These are phyloP conservation scores for Podarcis cretensis DNA, from an alignment of 2,113 vertebrate genomes.

Conservation along the genomic window DNA sequence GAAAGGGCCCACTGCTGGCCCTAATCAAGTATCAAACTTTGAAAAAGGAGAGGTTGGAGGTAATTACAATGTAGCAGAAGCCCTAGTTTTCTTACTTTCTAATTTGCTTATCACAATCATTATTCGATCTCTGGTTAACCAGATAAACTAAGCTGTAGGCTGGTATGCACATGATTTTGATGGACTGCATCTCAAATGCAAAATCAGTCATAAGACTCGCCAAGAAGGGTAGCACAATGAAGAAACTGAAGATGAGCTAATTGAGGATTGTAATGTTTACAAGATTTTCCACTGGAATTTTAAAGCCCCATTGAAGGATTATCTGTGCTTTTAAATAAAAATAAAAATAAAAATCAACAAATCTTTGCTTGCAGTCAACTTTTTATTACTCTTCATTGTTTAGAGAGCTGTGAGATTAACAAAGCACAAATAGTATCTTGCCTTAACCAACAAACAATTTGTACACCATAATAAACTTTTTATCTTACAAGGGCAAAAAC, in stretches of 20 bases:
- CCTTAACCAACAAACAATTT: background rate
- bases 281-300: slow-evolving; percentile 9
- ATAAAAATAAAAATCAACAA: fast-evolving
- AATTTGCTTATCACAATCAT: no score
- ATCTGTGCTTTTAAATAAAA: background rate
- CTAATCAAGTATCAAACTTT: background rate
- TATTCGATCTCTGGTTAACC: no score
- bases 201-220: background rate
- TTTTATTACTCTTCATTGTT: background rate
- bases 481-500: background rate
- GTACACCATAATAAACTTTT: background rate
- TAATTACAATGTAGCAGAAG: background rate
- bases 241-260: background rate
- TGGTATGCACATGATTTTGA: background rate
- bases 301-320: background rate
- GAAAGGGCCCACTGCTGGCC: background rate
- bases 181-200: background rate
- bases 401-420: background rate
- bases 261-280: background rate
- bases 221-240: background rate
- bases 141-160: background rate
- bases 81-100: background rate
- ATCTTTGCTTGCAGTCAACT: background rate
- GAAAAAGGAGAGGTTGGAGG: background rate
- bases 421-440: background rate